Percentiles rank a stretch among this genome's conserved stretches.
Conservation (phyloP, 1,140 invertebrate species). For the Pantala flavescens region DNA sequence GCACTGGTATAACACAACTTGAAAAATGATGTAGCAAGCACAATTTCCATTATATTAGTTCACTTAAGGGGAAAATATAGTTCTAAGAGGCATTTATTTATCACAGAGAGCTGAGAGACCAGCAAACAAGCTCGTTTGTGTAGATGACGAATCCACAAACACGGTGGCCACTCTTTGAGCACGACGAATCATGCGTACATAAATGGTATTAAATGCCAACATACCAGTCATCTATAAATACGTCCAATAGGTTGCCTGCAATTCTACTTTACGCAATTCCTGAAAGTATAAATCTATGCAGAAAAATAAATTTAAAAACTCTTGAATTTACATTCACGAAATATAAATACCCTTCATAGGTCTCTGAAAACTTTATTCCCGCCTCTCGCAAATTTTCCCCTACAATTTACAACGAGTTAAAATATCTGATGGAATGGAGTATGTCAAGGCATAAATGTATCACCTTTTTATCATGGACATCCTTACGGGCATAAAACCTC, state of each 20-base stretch:
- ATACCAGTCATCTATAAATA: neutral
- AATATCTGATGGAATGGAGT: neutral
- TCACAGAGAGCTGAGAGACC: neutral
- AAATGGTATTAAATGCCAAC: constrained; percentile 4
- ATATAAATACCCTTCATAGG: neutral
- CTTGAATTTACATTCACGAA: neutral
- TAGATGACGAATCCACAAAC: neutral
- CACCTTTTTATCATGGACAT: no score
- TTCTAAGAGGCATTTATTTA: constrained; percentile 3
- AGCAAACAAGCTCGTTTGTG: constrained; percentile 1
- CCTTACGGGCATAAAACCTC: no score
- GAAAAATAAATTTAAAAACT: constrained; percentile 9
- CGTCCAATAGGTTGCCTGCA: neutral
- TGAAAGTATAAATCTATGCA: neutral
- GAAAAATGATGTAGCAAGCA: constrained; percentile 1
- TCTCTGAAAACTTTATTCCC: neutral
- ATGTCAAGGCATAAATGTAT: neutral
- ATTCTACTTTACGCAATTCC: neutral
- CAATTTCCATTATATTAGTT: neutral
- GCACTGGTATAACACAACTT: neutral
- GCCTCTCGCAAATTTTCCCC: neutral
- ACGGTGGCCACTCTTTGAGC: neutral
- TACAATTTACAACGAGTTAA: constrained; percentile 1
- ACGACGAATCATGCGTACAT: neutral
- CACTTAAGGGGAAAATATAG: neutral